Percentiles rank a stretch among this genome's conserved stretches.
These are phyloP conservation scores for Eriocheir sinensis DNA, from an alignment of 1,140 invertebrate species.

Conservation along the genomic window DNA sequence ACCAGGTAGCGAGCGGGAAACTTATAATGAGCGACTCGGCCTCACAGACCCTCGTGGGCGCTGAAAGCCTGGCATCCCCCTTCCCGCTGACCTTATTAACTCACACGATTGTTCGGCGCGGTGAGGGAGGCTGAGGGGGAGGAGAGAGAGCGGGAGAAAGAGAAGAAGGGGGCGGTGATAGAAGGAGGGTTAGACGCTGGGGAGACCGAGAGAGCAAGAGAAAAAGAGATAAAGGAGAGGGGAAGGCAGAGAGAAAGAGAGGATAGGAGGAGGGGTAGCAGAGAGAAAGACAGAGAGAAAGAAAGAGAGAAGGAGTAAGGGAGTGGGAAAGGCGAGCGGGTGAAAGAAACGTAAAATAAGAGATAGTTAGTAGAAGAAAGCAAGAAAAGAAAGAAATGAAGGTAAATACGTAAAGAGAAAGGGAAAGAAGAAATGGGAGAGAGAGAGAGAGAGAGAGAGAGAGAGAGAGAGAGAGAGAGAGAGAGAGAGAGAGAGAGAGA, in stretches of 20 bases:
- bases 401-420: too few relatives aligned
- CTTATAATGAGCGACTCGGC: constrained; percentile 65
- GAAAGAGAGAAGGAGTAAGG: not conserved
- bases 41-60: not conserved
- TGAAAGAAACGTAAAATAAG: too few relatives aligned
- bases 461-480: too few relatives aligned
- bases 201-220: not conserved
- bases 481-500: constrained; percentile 1
- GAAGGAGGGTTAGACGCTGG: not conserved
- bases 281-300: too few relatives aligned
- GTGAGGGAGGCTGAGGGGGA: not conserved
- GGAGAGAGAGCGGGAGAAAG: not conserved
- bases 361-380: too few relatives aligned
- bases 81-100: constrained; percentile 61
- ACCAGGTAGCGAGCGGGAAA: constrained; percentile 59
- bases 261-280: too few relatives aligned
- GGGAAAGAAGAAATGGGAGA: too few relatives aligned
- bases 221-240: not conserved
- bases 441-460: too few relatives aligned
- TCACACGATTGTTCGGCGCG: constrained; percentile 56
- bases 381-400: too few relatives aligned
- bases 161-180: not conserved
- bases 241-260: constrained; percentile 28
- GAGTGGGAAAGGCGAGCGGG: not conserved
- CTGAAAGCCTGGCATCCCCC: constrained; percentile 17